phyloP scores from a whole-genome alignment of 1,140 invertebrate species.

The Coptotermes formosanus region DNA sequence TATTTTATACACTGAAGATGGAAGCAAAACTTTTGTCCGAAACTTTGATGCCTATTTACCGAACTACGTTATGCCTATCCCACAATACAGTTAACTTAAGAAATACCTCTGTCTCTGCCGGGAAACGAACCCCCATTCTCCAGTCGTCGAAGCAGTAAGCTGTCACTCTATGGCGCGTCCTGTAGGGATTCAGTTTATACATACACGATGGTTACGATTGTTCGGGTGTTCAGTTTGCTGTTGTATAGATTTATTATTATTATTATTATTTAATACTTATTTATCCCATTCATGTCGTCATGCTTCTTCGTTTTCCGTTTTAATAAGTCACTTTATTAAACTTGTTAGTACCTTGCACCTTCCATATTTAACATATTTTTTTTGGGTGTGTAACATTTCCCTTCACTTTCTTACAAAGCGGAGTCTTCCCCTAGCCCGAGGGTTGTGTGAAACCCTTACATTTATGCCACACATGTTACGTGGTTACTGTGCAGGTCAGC shows the following conservation, averaged over 20 bases:
- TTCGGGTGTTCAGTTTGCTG: too few relatives aligned
- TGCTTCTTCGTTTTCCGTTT: not conserved
- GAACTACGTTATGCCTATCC: too few relatives aligned
- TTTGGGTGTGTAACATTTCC: not conserved
- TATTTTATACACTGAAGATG: too few relatives aligned
- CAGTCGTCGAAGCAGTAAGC: too few relatives aligned
- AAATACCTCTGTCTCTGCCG: too few relatives aligned
- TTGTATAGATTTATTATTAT: not conserved
- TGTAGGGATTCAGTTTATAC: too few relatives aligned
- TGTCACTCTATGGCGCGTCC: too few relatives aligned
- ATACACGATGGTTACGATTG: too few relatives aligned
- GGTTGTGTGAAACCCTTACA: not conserved
- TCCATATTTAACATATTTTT: not conserved
- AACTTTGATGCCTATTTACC: too few relatives aligned
- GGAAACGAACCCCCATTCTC: too few relatives aligned
- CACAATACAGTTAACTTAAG: too few relatives aligned
- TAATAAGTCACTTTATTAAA: not conserved
- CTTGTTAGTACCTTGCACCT: not conserved
- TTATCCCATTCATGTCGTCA: not conserved
- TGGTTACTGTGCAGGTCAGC: not conserved
- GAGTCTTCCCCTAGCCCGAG: not conserved
- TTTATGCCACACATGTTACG: constrained; percentile 10
- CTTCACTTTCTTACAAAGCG: not conserved
- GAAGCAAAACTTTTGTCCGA: too few relatives aligned
- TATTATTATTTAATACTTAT: not conserved